Percentiles rank a stretch among this genome's conserved stretches.
These are phyloP conservation scores for Cotesia glomerata DNA, from an alignment of 1,140 invertebrate genomes.

Conservation along the genomic window DNA sequence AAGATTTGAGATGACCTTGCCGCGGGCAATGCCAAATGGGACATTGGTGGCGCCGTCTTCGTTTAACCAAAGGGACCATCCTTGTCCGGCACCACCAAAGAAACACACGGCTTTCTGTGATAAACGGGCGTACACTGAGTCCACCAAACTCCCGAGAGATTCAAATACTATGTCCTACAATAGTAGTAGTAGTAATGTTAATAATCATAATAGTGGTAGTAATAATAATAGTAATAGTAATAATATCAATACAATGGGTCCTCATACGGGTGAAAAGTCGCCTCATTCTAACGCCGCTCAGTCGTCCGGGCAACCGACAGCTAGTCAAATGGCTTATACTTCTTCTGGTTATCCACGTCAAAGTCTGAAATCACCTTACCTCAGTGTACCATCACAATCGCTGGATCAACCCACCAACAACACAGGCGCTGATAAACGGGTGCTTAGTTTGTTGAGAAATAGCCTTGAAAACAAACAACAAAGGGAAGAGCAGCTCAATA, in stretches of 20 bases:
- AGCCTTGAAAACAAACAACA: constrained; percentile 73
- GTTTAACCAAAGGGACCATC: constrained; percentile 48
- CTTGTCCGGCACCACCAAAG: constrained; percentile 41
- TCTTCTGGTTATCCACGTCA: constrained; percentile 40
- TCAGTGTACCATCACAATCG: background rate
- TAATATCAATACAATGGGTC: too few relatives aligned
- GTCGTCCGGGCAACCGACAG: constrained; percentile 35
- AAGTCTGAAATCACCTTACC: constrained; percentile 30
- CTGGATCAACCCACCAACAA: constrained; percentile 47
- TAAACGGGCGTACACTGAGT: constrained; percentile 53
- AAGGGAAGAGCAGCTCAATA: constrained; percentile 60
- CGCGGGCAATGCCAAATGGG: constrained; percentile 46
- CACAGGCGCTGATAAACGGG: constrained; percentile 69
- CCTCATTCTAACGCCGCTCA: constrained; percentile 33
- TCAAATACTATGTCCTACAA: constrained; percentile 34
- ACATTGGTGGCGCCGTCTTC: constrained; percentile 36
- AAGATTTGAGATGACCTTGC: constrained; percentile 46
- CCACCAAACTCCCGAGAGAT: constrained; percentile 33
- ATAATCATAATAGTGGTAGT: too few relatives aligned
- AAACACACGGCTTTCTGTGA: constrained; percentile 57
- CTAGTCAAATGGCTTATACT: constrained; percentile 38
- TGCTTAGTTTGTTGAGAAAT: constrained; percentile 71
- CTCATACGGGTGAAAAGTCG: constrained; percentile 36
- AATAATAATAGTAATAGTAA: too few relatives aligned
- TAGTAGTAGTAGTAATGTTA: too few relatives aligned